Base-by-base conservation (phyloP, 2,113 vertebrate genomes). In the Corynorhinus townsendii region DNA sequence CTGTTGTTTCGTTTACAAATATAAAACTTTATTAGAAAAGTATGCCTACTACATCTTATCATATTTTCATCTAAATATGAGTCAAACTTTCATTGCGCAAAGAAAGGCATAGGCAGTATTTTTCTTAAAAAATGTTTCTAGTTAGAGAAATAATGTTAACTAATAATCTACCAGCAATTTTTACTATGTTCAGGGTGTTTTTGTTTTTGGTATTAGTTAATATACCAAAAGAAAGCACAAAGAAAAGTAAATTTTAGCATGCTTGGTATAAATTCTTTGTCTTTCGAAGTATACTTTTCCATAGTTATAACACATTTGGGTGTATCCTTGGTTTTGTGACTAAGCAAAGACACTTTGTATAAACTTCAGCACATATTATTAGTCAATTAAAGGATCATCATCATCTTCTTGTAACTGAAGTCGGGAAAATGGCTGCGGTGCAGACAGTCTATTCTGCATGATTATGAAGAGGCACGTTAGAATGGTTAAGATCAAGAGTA, bases 331-430 rank as follows among this genome's bases (percentile, higher is more conserved):
- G 79, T 83, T 76, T n/a, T 33, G 8, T 84, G 88, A 73, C 20
- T 68, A 47, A 15, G 40, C n/a, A 94, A 93, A 94, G 92, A 96
- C 91, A 79, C 49, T n/a, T 62, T 64, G 79, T 22, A 0, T 0
- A 2, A 95, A 87, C 76, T 49, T 81, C 35, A 11, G 4, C 0
- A 0, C 0, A 2, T 4, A 9, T 97, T 97, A 99, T 19, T 62
- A 62, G 59, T 97, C 98, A 54, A 99, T 98, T 97, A 99, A 97
- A 59, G 98, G 99, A 0, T 99, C 99, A 0, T 99, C 99, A 0
- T 99, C 99, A 0, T 99, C 99, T 0, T 98, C 98, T 19, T 99
- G 99, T 1, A 99, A 90, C 92, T 99, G 98, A 22, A 99, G 98
- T 43, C 99, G 98, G 64, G 98, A 98, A 91, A 99, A 99, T 0